Evolutionary conservation across 1,140 invertebrate species (phyloP).

Genomic region (Drosophila prosaltans): DNA sequence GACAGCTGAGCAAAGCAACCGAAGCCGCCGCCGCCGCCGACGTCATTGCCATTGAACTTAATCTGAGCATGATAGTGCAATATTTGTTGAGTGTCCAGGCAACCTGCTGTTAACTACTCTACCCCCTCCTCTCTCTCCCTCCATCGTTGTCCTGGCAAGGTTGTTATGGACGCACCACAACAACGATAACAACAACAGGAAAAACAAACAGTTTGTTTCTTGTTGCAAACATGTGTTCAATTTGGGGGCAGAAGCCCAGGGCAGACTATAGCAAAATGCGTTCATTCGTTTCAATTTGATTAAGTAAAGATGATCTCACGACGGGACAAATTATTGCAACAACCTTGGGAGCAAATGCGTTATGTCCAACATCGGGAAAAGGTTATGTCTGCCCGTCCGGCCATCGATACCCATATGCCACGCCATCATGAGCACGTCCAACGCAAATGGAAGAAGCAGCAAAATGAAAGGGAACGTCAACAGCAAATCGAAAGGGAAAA

Average conservation of each 20-base stretch:
- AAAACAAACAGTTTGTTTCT: slow-evolving; percentile 66
- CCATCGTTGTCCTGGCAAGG: slow-evolving; percentile 74
- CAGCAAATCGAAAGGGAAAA: slow-evolving; percentile 85
- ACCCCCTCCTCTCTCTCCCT: neutral
- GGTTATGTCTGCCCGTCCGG: slow-evolving; percentile 84
- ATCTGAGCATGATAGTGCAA: slow-evolving; percentile 76
- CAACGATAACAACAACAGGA: neutral
- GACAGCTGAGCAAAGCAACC: slow-evolving; percentile 76
- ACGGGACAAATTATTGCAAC: slow-evolving; percentile 83
- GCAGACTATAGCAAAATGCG: slow-evolving; percentile 2
- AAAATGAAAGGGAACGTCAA: slow-evolving; percentile 84
- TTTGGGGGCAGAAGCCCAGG: neutral
- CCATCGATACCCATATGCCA: slow-evolving; percentile 84
- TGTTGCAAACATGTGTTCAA: slow-evolving; percentile 47
- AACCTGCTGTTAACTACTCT: neutral
- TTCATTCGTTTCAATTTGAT: slow-evolving; percentile 24
- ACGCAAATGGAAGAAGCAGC: slow-evolving; percentile 85
- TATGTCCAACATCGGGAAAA: slow-evolving; percentile 84
- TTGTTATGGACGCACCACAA: slow-evolving; percentile 67
- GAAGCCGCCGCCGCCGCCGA: slow-evolving; percentile 57
- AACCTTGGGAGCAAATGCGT: slow-evolving; percentile 83
- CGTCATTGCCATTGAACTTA: slow-evolving; percentile 62
- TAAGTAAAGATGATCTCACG: slow-evolving; percentile 82
- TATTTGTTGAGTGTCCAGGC: slow-evolving; percentile 59
- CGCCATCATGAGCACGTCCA: slow-evolving; percentile 84